phyloP scores from a whole-genome alignment of 1,140 invertebrate species.

The Ceratitis capitata region DNA sequence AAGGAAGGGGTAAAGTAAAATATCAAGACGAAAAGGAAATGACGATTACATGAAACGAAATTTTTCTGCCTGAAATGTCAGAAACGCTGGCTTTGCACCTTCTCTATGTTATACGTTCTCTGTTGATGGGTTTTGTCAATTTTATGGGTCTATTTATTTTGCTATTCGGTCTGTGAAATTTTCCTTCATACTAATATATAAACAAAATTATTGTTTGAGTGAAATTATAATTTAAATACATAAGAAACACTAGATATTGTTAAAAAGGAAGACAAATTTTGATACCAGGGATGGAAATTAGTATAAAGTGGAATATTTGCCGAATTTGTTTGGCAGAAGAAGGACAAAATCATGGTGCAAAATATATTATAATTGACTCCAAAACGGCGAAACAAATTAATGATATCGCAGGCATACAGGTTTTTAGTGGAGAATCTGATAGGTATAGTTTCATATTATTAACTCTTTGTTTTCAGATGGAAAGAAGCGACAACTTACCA shows the following conservation, averaged over 20 bases:
- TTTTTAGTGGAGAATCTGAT: slow-evolving; percentile 36
- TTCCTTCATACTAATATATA: not conserved
- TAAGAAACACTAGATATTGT: not conserved
- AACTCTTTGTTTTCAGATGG: slow-evolving; percentile 43
- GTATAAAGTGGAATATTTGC: slow-evolving; percentile 58
- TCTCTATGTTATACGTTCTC: too few species aligned
- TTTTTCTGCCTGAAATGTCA: too few species aligned
- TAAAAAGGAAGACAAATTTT: slow-evolving; percentile 4
- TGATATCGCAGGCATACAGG: slow-evolving; percentile 48
- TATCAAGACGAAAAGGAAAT: too few species aligned
- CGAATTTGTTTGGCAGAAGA: slow-evolving; percentile 49
- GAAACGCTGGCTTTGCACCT: not conserved
- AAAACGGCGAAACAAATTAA: slow-evolving; percentile 45
- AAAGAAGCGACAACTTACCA: slow-evolving; percentile 50
- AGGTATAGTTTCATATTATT: too few species aligned
- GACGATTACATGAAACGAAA: too few species aligned
- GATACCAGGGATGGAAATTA: slow-evolving; percentile 52
- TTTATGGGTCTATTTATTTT: not conserved
- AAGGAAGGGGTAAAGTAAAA: too few species aligned
- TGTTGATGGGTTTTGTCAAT: too few species aligned
- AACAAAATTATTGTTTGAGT: slow-evolving; percentile 8
- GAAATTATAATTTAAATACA: not conserved
- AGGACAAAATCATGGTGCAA: not conserved
- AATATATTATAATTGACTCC: slow-evolving; percentile 41
- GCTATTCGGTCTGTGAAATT: not conserved